These are phyloP conservation scores for Drosophila greeni DNA, from an alignment of 2,888 invertebrate species.

Conservation along the genomic window DNA sequence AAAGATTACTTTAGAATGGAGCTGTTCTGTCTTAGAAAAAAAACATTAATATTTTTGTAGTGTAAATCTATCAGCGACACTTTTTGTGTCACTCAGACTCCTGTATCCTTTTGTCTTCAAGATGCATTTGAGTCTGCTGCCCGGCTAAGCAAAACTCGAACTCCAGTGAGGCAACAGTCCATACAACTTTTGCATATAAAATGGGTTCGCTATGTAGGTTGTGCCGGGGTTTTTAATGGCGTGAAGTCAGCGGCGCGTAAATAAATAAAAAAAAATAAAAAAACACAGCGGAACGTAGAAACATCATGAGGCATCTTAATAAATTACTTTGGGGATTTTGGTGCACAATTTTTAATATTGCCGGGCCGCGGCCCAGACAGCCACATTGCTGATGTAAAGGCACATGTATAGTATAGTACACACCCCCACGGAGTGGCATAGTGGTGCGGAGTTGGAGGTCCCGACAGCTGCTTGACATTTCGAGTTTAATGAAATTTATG, in stretches of 20 bases:
- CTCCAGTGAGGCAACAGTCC: slow-evolving; percentile 56
- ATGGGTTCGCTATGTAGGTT: slow-evolving; percentile 46
- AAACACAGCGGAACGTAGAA: slow-evolving; percentile 18
- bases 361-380: slow-evolving; percentile 54
- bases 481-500: slow-evolving; percentile 75
- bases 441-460: slow-evolving; percentile 24
- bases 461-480: slow-evolving; percentile 70
- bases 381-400: slow-evolving; percentile 43
- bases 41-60: too few relatives aligned
- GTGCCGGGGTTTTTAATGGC: slow-evolving; percentile 71
- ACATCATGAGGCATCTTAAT: slow-evolving; percentile 77
- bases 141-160: slow-evolving; percentile 48
- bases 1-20: too few relatives aligned
- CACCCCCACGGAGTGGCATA: slow-evolving; percentile 11
- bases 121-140: slow-evolving; percentile 23
- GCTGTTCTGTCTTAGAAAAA: neutral
- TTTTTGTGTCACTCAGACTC: neutral
- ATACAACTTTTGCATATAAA: slow-evolving; percentile 61
- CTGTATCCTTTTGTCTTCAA: neutral
- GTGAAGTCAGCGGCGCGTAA: slow-evolving; percentile 77
- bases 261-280: slow-evolving; percentile 42
- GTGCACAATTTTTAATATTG: slow-evolving; percentile 74
- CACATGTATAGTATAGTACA: slow-evolving; percentile 9
- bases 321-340: slow-evolving; percentile 78
- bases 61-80: neutral